Conservation (phyloP, 2,113 vertebrate species). For the Pitta sordida region DNA sequence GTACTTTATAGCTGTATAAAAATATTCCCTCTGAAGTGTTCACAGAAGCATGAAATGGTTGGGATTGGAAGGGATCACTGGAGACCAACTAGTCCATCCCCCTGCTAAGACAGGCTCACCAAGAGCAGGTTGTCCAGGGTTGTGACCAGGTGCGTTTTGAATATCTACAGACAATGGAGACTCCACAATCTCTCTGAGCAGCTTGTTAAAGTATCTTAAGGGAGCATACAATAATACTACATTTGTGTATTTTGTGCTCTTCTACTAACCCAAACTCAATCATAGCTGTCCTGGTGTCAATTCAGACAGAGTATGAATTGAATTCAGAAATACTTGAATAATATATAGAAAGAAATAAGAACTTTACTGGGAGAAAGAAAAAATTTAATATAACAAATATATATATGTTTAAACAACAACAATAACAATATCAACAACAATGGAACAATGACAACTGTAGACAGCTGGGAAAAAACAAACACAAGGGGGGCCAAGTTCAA, state of each 20-base stretch:
- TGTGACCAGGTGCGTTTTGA: accelerated
- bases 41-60: neutral
- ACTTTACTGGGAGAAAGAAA: too few species aligned
- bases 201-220: neutral
- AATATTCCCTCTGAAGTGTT: neutral
- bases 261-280: neutral
- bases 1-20: neutral
- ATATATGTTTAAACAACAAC: too few species aligned
- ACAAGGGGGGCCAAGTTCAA: too few species aligned
- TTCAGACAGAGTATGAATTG: too few species aligned
- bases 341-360: too few species aligned
- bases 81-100: neutral
- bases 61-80: neutral
- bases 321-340: too few species aligned
- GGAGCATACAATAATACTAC: neutral
- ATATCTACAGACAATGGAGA: neutral
- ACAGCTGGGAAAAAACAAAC: too few species aligned
- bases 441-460: too few species aligned
- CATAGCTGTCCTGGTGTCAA: too few species aligned
- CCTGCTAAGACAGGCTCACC: neutral
- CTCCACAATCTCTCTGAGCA: neutral
- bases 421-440: too few species aligned
- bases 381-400: too few species aligned
- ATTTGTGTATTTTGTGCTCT: neutral
- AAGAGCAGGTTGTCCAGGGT: neutral